Evolutionary conservation across 2,888 invertebrate genomes (phyloP).

Genomic region (Chydorus sphaericus): DNA sequence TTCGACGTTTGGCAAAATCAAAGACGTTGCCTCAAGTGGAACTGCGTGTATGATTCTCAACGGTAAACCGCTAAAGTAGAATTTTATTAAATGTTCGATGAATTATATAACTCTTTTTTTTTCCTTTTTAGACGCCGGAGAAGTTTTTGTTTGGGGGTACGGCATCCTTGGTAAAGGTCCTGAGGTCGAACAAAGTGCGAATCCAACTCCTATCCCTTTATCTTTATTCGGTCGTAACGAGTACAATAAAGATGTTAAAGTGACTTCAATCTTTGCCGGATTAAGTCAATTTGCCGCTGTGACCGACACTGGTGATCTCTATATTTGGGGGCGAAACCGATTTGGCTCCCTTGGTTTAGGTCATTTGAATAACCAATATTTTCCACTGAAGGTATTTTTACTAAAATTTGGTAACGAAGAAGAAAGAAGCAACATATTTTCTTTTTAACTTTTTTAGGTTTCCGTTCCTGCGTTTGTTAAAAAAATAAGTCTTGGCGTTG

Average conservation of each 20-base stretch:
- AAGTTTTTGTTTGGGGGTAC: slow-evolving; percentile 86
- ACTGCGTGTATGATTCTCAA: slow-evolving; percentile 71
- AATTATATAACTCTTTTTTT: background rate
- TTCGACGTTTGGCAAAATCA: slow-evolving; percentile 53
- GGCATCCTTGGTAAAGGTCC: slow-evolving; percentile 86
- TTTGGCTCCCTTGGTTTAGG: slow-evolving; percentile 73
- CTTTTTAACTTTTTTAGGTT: slow-evolving; percentile 30
- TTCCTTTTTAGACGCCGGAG: slow-evolving; percentile 49
- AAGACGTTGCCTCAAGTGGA: slow-evolving; percentile 69
- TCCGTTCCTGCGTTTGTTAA: slow-evolving; percentile 59
- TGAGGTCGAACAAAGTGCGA: slow-evolving; percentile 43
- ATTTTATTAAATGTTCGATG: background rate
- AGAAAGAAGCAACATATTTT: slow-evolving; percentile 16
- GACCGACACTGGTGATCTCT: slow-evolving; percentile 68
- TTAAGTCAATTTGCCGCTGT: slow-evolving; percentile 65
- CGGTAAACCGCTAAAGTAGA: slow-evolving; percentile 34
- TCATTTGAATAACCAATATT: slow-evolving; percentile 61
- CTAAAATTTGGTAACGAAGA: slow-evolving; percentile 3
- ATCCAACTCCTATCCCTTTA: slow-evolving; percentile 58
- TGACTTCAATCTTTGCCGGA: slow-evolving; percentile 52
- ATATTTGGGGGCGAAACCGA: slow-evolving; percentile 81
- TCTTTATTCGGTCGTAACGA: slow-evolving; percentile 74
- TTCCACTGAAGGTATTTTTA: slow-evolving; percentile 56
- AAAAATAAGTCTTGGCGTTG: slow-evolving; percentile 66
- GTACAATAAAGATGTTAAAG: slow-evolving; percentile 52